phyloP scores from a whole-genome alignment of 2,113 vertebrate species.

The Ceyx margarethae region DNA sequence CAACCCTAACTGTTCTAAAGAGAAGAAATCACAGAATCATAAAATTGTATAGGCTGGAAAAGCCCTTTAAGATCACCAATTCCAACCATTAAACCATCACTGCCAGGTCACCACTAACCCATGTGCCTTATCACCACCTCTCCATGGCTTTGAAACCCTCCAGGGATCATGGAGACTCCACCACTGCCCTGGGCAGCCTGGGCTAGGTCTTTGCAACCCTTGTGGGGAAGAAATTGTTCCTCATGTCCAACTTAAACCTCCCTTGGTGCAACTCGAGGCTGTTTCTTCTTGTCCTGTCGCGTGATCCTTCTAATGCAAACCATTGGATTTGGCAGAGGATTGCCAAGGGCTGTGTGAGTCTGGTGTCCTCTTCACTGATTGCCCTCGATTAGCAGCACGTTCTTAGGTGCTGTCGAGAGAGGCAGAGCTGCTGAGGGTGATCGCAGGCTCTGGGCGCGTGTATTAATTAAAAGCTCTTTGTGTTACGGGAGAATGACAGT shows the following conservation, averaged over 20 bases:
- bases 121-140: neutral
- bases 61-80: neutral
- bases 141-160: neutral
- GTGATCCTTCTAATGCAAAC: neutral
- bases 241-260: neutral
- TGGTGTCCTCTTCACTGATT: accelerated
- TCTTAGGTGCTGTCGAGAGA: neutral
- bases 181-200: neutral
- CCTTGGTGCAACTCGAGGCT: neutral
- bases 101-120: neutral
- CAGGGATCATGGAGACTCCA: neutral
- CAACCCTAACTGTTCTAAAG: neutral
- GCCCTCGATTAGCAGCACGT: accelerated
- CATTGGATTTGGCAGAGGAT: accelerated
- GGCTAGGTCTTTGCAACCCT: neutral
- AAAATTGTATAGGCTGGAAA: neutral
- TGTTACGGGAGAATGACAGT: accelerated
- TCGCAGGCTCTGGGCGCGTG: accelerated
- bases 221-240: neutral
- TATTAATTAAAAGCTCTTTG: neutral
- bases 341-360: neutral
- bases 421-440: neutral
- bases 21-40: neutral
- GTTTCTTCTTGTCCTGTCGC: neutral
- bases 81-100: neutral